phyloP scores from a whole-genome alignment of 2,888 invertebrate genomes.

The Andrena fulva region DNA sequence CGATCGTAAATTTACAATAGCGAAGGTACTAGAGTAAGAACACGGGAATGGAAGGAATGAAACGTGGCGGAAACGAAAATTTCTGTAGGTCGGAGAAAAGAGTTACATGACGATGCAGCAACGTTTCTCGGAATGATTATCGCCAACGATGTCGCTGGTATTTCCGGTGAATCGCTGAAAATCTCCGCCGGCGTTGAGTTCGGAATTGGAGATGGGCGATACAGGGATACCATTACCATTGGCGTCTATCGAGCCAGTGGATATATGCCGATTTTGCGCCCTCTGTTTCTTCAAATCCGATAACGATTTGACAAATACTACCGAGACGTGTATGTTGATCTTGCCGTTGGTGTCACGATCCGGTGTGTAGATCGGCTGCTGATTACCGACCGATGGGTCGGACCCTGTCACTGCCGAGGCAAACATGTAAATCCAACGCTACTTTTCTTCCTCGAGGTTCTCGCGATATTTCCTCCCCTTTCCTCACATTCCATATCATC shows the following conservation, averaged over 20 bases:
- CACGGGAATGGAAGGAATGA: background rate
- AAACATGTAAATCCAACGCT: conserved; percentile 82
- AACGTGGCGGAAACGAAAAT: background rate
- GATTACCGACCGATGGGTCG: conserved; percentile 80
- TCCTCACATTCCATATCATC: conserved; percentile 45
- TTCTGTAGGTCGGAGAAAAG: conserved; percentile 4
- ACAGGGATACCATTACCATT: conserved; percentile 84
- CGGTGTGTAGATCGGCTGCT: conserved; percentile 87
- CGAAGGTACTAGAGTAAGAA: background rate
- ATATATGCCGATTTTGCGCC: conserved; percentile 91
- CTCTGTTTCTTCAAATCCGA: conserved; percentile 97
- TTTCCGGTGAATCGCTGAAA: conserved; percentile 88
- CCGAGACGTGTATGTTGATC: conserved; percentile 94
- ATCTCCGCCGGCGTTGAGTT: conserved; percentile 83
- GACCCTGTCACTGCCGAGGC: conserved; percentile 83
- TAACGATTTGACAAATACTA: conserved; percentile 93
- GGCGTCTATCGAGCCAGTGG: conserved; percentile 84
- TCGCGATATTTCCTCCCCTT: conserved; percentile 33
- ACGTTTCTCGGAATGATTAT: conserved; percentile 88
- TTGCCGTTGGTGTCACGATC: conserved; percentile 92
- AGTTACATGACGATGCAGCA: conserved; percentile 91
- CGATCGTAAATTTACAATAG: conserved; percentile 25
- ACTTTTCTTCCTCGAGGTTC: conserved; percentile 47
- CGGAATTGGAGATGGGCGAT: conserved; percentile 81
- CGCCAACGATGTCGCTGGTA: conserved; percentile 92